Evolutionary conservation across 2,888 invertebrate genomes (phyloP).

Genomic region (Meganola albula): DNA sequence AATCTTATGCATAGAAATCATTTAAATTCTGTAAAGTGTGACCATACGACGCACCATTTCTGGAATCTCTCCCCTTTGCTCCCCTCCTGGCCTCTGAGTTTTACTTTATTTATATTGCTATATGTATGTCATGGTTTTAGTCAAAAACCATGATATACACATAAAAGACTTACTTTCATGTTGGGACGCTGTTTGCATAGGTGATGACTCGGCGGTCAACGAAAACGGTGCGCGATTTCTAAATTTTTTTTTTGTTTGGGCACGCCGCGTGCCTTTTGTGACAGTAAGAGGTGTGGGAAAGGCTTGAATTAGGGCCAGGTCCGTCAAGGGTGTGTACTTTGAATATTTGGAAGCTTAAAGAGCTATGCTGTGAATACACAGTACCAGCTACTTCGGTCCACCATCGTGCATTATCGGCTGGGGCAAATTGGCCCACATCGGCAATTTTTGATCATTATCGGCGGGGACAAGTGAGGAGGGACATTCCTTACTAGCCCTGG

Average conservation of each 20-base stretch:
- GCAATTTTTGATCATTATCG: not conserved
- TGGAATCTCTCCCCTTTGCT: no score
- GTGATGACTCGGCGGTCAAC: no score
- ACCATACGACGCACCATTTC: not conserved
- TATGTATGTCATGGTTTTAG: not conserved
- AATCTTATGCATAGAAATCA: not conserved
- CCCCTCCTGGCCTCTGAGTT: not conserved
- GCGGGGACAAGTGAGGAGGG: no score
- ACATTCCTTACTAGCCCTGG: not conserved
- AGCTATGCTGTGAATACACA: not conserved
- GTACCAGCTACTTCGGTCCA: not conserved
- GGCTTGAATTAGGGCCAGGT: no score
- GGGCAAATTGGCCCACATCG: slow-evolving; percentile 1
- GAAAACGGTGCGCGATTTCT: not conserved
- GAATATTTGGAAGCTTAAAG: not conserved
- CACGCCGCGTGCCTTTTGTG: no score
- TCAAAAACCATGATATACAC: not conserved
- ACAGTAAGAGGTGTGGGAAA: no score
- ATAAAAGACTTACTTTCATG: no score
- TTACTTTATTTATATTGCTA: not conserved
- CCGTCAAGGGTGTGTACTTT: not conserved
- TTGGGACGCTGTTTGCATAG: no score
- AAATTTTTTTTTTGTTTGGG: not conserved
- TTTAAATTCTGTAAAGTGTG: not conserved
- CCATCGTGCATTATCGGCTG: not conserved